Conservation (phyloP, 2,113 vertebrate species). For the Ursus arctos region DNA sequence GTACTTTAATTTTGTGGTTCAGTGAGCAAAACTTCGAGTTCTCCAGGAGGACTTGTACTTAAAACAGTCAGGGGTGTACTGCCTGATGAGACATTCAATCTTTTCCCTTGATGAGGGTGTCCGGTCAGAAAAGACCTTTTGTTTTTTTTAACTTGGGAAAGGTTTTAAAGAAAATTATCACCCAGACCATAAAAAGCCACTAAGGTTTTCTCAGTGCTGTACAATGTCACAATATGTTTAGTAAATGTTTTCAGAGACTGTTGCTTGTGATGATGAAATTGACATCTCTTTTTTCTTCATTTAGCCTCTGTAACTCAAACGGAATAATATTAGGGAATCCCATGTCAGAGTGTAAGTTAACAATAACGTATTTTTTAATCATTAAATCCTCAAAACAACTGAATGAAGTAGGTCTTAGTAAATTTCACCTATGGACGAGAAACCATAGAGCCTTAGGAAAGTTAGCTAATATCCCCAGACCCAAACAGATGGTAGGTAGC, state of each 20-base stretch:
- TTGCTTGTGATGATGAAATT: not conserved
- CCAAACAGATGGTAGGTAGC: not conserved
- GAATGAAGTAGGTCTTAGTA: not conserved
- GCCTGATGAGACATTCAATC: conserved; percentile 85
- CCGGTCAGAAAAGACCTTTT: conserved; percentile 61
- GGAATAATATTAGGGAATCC: not conserved
- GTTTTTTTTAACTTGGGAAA: conserved; percentile 39
- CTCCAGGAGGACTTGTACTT: conserved; percentile 84
- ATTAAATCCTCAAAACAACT: not conserved
- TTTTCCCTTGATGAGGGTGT: conserved; percentile 77
- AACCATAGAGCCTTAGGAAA: not conserved
- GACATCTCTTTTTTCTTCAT: not conserved
- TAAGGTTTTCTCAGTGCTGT: not conserved
- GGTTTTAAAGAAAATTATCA: conserved; percentile 63
- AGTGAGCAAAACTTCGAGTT: conserved; percentile 87
- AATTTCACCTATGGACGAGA: not conserved
- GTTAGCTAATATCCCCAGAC: accelerated
- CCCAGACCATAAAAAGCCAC: not conserved
- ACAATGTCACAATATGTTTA: not conserved
- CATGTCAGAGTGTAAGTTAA: not conserved
- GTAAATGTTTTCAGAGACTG: not conserved
- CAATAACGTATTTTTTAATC: not conserved
- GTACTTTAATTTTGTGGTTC: conserved; percentile 91
- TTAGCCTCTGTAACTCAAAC: not conserved
- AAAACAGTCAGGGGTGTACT: conserved; percentile 84